phyloP scores from a whole-genome alignment of 2,113 vertebrate species.

The Sebastes schlegelii region DNA sequence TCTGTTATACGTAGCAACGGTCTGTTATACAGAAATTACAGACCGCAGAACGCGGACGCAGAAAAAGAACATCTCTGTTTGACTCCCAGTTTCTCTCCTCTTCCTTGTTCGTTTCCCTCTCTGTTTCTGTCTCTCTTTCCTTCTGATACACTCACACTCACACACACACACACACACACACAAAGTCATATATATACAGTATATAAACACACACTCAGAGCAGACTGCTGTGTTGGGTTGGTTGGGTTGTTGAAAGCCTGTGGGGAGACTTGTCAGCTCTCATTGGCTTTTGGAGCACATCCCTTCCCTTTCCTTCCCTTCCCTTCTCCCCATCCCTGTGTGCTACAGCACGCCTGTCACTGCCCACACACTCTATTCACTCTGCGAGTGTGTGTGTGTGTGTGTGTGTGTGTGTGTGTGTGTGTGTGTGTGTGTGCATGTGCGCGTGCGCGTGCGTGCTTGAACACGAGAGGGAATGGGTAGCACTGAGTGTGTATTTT shows the following conservation, averaged over 20 bases:
- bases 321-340: slow-evolving; percentile 26
- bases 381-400: slow-evolving; percentile 2
- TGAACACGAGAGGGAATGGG: background rate
- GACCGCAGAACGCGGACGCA: too few relatives aligned
- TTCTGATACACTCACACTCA: background rate
- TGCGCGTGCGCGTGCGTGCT: slow-evolving; percentile 15
- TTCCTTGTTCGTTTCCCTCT: background rate
- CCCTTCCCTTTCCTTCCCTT: slow-evolving; percentile 29
- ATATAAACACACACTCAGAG: background rate
- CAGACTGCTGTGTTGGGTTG: slow-evolving; percentile 12
- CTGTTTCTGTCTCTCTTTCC: background rate
- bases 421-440: background rate
- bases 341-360: slow-evolving; percentile 47
- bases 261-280: slow-evolving; percentile 56
- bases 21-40: too few relatives aligned
- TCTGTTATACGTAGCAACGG: too few relatives aligned
- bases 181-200: background rate
- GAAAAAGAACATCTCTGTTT: background rate
- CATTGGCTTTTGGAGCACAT: slow-evolving; percentile 54
- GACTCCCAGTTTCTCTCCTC: background rate
- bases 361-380: slow-evolving; percentile 47
- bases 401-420: slow-evolving; percentile 34
- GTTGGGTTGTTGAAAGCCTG: slow-evolving; percentile 36
- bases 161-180: background rate
- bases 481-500: background rate